Evolutionary conservation across 2,113 vertebrate species (phyloP).

Genomic region (Chaetops frenatus): DNA sequence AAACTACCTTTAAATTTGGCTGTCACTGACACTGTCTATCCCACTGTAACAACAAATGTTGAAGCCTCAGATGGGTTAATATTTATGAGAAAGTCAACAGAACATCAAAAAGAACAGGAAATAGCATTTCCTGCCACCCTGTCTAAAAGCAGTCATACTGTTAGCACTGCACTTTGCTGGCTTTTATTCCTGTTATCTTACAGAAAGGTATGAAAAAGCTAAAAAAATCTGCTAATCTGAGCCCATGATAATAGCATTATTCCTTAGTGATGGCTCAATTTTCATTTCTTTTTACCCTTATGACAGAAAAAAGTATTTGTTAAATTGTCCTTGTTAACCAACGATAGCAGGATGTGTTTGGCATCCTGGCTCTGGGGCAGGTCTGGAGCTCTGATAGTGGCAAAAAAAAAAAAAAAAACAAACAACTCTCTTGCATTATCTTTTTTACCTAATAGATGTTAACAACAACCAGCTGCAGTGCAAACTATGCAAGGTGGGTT

Average conservation of each 20-base stretch:
- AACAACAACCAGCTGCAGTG: not conserved
- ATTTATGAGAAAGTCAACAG: conserved; percentile 8
- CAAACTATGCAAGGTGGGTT: not conserved
- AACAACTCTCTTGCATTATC: not conserved
- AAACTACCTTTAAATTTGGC: not conserved
- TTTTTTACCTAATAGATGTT: not conserved
- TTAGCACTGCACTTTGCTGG: not conserved
- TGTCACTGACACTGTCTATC: not conserved
- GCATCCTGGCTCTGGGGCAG: not conserved
- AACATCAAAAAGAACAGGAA: conserved; percentile 10
- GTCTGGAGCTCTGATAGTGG: not conserved
- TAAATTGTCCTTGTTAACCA: not conserved
- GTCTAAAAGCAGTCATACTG: not conserved
- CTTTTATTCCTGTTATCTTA: not conserved
- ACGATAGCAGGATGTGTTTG: not conserved
- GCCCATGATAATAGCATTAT: not conserved
- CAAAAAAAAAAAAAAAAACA: not conserved
- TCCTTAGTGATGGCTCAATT: not conserved
- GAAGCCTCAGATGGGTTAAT: not conserved
- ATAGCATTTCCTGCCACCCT: conserved; percentile 23
- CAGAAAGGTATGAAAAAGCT: not conserved
- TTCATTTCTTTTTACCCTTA: not conserved
- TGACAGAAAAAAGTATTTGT: not conserved
- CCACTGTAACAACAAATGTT: not conserved
- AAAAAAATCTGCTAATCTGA: not conserved